Evolutionary conservation across 2,113 vertebrate species (phyloP).

Genomic region (Pongo pygmaeus): DNA sequence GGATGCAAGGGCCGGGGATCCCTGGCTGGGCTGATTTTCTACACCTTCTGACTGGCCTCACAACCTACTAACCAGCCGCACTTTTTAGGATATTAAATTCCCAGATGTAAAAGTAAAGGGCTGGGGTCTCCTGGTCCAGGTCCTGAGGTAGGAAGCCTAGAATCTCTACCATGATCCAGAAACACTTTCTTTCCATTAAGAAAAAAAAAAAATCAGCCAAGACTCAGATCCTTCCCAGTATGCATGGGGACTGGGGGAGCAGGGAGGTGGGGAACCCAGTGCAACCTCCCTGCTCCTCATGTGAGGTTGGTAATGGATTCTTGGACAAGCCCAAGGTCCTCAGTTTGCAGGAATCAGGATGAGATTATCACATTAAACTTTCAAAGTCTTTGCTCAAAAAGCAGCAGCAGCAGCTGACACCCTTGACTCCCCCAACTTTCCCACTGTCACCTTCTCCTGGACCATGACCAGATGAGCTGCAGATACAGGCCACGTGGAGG

Average conservation of each 20-base stretch:
- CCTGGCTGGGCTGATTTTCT: neutral
- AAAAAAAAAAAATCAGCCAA: neutral
- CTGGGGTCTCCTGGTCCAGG: neutral
- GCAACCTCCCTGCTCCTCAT: neutral
- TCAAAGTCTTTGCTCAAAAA: conserved; percentile 54
- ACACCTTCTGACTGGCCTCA: neutral
- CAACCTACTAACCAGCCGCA: neutral
- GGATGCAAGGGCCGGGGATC: fast-evolving
- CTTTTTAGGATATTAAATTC: neutral
- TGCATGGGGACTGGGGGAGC: fast-evolving
- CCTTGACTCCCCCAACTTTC: neutral
- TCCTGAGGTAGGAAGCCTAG: neutral
- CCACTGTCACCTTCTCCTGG: neutral
- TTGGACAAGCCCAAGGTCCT: conserved; percentile 27
- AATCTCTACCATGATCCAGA: neutral
- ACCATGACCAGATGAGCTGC: neutral
- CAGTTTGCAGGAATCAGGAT: neutral
- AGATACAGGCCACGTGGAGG: neutral
- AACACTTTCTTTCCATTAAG: neutral
- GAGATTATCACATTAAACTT: conserved; percentile 68
- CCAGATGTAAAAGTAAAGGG: neutral
- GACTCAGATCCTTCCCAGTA: neutral
- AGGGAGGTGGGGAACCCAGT: fast-evolving
- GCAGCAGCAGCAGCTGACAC: conserved; percentile 56
- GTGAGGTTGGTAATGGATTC: neutral